Evolutionary conservation across 2,113 vertebrate genomes (phyloP), one percentile per base, ranked within the genome.

Genomic region (Anoura caudifer): DNA sequence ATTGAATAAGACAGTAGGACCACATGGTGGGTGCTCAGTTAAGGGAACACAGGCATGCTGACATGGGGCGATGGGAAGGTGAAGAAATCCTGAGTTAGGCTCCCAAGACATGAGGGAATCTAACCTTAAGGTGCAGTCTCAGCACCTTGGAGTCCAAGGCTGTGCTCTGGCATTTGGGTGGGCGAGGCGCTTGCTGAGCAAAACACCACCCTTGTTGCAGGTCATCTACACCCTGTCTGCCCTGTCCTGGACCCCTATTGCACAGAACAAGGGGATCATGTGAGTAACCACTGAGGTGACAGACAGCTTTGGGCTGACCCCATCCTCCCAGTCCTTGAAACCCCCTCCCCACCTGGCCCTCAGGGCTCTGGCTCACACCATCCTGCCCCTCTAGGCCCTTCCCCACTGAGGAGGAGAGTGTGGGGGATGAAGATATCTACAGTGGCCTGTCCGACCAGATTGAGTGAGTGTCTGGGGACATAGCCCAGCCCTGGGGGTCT

Each of bases 371-470:
- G 38, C 83, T 87, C 28, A 97, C 2, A 15, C 38, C 54, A 0
- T 38, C 33, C 11, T 19, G 79, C 24, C 65, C 52, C 93, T 2
- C 16, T 81, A 99, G 99, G 94, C 99, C 99, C 16, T 99, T 99
- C 97, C 99, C 99, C 52, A 98, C 98, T 0, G 99, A 99, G 41
- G 99, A 99, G 80, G 99, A 98, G 10, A 98, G 97, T n/a, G 38
- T 98, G 65, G 96, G 98, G 3, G 99, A 99, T 17, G 99, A 99
- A 1, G 99, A 99, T 63, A 98, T 99, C 97, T 99, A 99, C 98
- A 99, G 98, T 0, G 99, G 99, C 65, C 98, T 99, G 33, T 99
- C 99, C 0, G 99, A 99, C 97, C 98, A 99, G 98, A 99, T 99
- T 1, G 99, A 99, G 99, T 99, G 97, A 99, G 99, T 98, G 19